Conservation (phyloP, 2,113 vertebrate species). For the Felis chaus region DNA sequence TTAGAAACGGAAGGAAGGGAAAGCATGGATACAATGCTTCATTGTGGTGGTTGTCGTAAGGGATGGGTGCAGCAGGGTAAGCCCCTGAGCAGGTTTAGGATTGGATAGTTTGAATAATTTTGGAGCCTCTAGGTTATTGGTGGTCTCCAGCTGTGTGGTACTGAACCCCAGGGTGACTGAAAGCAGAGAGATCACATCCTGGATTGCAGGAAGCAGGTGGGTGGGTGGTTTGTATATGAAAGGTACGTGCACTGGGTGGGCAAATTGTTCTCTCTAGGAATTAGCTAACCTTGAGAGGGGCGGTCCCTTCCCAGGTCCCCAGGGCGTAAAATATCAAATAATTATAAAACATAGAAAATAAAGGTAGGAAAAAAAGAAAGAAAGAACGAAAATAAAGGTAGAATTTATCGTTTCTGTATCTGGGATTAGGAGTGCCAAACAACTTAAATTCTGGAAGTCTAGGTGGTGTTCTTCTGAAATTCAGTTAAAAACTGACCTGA, state of each 20-base stretch:
- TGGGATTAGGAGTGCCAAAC: neutral
- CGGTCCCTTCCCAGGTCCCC: neutral
- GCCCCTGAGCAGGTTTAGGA: neutral
- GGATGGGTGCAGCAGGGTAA: neutral
- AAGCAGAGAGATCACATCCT: neutral
- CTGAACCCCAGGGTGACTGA: neutral
- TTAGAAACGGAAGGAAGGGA: neutral
- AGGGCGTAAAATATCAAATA: neutral
- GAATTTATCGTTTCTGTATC: neutral
- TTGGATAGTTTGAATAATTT: neutral
- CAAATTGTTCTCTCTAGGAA: neutral
- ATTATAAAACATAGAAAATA: neutral
- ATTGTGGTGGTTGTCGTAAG: neutral
- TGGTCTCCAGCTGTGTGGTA: neutral
- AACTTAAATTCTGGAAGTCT: neutral
- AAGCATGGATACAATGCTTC: neutral
- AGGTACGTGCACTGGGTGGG: neutral
- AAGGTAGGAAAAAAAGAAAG: neutral
- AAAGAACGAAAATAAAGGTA: neutral
- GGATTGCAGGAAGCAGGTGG: neutral
- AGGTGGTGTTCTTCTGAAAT: constrained; percentile 11
- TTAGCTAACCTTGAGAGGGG: neutral
- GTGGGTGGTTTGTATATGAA: neutral
- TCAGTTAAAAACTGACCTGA: neutral
- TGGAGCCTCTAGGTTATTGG: neutral